Conservation (phyloP, 92 coral and sea anemone genomes). For the Isaurus tuberculatus region DNA sequence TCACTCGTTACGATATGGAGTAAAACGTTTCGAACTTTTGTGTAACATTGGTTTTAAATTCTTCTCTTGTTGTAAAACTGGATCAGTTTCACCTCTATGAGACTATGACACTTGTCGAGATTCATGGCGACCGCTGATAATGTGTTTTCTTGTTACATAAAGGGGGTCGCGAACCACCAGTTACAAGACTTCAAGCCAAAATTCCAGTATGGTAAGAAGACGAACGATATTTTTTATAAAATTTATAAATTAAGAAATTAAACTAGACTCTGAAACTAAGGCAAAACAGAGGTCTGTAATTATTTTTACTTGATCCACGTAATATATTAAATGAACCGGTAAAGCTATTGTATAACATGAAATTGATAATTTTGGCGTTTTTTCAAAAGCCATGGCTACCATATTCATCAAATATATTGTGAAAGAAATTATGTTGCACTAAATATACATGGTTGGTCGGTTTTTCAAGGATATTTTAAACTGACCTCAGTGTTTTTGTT, state of each 20-base stretch:
- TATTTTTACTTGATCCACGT: conserved; percentile 6
- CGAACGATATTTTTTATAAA: background rate
- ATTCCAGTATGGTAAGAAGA: conserved; percentile 28
- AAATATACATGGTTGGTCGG: background rate
- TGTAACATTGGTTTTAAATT: background rate
- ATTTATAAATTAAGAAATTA: background rate
- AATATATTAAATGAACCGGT: conserved; percentile 40
- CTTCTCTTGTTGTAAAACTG: background rate
- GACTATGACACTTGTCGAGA: conserved; percentile 10
- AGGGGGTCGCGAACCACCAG: conserved; percentile 23
- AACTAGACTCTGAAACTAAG: background rate
- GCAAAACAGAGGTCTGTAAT: conserved; percentile 5
- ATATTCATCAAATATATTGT: conserved; percentile 2
- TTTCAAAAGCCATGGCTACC: background rate
- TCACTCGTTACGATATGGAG: background rate
- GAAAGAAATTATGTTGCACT: background rate
- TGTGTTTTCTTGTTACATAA: conserved; percentile 5
- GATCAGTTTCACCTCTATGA: background rate
- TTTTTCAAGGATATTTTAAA: background rate
- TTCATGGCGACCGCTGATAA: conserved; percentile 10
- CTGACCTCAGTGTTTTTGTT: too few relatives aligned
- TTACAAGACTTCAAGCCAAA: conserved; percentile 16
- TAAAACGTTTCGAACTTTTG: background rate
- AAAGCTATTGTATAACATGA: conserved; percentile 13
- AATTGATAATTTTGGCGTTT: conserved; percentile 40